Evolutionary conservation across 2,797 vertebrate species (phyloP).

Genomic region (Phylloscopus collybita): DNA sequence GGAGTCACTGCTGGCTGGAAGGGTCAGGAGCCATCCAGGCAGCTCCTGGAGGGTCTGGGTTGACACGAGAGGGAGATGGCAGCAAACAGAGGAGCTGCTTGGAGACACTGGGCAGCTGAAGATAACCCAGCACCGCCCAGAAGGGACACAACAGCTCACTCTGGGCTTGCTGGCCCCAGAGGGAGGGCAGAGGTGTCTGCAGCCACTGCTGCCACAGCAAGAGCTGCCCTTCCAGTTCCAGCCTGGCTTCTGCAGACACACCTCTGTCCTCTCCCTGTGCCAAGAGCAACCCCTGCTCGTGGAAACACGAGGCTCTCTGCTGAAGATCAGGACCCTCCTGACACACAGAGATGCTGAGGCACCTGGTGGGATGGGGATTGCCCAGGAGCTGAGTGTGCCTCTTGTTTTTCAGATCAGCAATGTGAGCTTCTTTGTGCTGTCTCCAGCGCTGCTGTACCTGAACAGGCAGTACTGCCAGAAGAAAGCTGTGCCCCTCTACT

Average conservation of each 20-base stretch:
- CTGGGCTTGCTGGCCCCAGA: background rate
- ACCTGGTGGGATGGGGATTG: background rate
- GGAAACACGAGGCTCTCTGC: rapidly evolving
- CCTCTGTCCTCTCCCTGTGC: background rate
- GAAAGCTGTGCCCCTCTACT: constrained; percentile 78
- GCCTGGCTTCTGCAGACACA: background rate
- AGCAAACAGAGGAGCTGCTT: background rate
- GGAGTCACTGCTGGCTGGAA: background rate
- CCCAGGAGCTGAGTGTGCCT: background rate
- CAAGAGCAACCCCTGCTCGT: background rate
- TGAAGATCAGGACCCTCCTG: background rate
- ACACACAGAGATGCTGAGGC: background rate
- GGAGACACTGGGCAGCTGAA: background rate
- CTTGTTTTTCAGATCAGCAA: constrained; percentile 87
- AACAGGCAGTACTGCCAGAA: constrained; percentile 85
- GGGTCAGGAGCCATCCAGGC: background rate
- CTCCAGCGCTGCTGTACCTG: constrained; percentile 88
- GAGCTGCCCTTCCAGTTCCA: background rate
- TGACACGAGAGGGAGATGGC: background rate
- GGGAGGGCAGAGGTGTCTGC: background rate
- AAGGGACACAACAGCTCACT: background rate
- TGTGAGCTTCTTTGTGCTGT: constrained; percentile 86
- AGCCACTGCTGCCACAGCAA: background rate
- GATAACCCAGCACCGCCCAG: background rate
- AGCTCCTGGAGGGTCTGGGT: background rate